Percentiles rank a stretch among this genome's conserved stretches.
These are phyloP conservation scores for Goniozus legneri DNA, from an alignment of 1,140 invertebrate genomes.

Conservation along the genomic window DNA sequence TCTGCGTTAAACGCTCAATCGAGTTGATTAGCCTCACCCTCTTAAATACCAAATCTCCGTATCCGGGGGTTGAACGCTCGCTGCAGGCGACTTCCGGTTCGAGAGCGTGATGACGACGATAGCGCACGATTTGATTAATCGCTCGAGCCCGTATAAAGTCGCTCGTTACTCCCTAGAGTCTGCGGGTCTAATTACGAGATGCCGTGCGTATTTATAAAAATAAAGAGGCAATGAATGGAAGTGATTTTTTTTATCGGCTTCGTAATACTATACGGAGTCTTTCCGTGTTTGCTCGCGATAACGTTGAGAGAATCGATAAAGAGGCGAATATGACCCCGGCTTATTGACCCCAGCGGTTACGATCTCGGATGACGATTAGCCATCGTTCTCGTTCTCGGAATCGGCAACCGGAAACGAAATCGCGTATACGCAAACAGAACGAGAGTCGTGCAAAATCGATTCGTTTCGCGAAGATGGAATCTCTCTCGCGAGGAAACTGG, in stretches of 20 bases:
- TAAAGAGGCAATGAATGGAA: slow-evolving; percentile 25
- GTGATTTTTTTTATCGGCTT: slow-evolving; percentile 21
- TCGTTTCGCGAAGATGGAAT: neutral
- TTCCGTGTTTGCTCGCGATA: slow-evolving; percentile 27
- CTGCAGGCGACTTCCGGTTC: too few relatives aligned
- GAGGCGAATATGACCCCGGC: too few relatives aligned
- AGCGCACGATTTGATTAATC: slow-evolving; percentile 12
- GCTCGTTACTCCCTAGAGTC: slow-evolving; percentile 7
- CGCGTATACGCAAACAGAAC: too few relatives aligned
- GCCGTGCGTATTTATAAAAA: too few relatives aligned
- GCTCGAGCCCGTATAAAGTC: slow-evolving; percentile 7
- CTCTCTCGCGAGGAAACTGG: slow-evolving; percentile 4
- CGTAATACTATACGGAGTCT: slow-evolving; percentile 26
- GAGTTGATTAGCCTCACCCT: too few relatives aligned
- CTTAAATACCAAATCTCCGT: too few relatives aligned
- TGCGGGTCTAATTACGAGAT: slow-evolving; percentile 15
- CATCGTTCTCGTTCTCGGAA: too few relatives aligned
- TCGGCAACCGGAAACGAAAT: too few relatives aligned
- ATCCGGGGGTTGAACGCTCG: too few relatives aligned
- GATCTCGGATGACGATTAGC: too few relatives aligned
- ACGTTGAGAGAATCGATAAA: slow-evolving; percentile 32
- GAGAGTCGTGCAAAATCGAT: slow-evolving; percentile 16
- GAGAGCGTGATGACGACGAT: slow-evolving; percentile 1
- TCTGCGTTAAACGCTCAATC: too few relatives aligned
- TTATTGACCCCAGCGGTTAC: slow-evolving; percentile 29